phyloP scores from a whole-genome alignment of 2,888 invertebrate species.

The Alcis repandata region DNA sequence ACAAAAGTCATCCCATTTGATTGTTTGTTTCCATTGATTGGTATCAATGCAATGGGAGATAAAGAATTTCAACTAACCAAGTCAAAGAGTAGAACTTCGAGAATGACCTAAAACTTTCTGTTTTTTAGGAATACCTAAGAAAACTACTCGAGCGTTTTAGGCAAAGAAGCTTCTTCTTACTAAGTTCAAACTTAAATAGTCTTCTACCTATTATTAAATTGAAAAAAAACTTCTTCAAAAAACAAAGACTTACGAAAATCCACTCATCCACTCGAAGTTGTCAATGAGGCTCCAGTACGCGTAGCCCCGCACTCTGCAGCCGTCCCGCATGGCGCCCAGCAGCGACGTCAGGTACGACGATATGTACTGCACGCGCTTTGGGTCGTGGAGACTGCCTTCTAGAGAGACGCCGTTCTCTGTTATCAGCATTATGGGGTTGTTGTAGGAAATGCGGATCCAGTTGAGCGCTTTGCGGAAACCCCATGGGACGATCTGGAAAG shows the following conservation, averaged over 20 bases:
- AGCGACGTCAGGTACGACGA: conserved; percentile 80
- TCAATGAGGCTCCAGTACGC: conserved; percentile 93
- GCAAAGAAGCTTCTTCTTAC: background rate
- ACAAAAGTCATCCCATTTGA: too few relatives aligned
- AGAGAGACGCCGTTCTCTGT: conserved; percentile 89
- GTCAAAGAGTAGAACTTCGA: too few relatives aligned
- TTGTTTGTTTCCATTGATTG: too few relatives aligned
- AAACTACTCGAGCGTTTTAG: background rate
- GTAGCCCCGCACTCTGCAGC: conserved; percentile 88
- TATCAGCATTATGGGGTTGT: conserved; percentile 85
- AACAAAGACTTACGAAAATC: conserved; percentile 87
- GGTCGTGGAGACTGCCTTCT: conserved; percentile 74
- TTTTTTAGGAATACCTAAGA: background rate
- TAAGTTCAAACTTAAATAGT: too few relatives aligned
- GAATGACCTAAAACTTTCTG: too few relatives aligned
- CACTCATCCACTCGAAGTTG: conserved; percentile 93
- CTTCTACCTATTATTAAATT: too few relatives aligned
- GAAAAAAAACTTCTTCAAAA: background rate
- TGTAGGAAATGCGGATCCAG: conserved; percentile 87
- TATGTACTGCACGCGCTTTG: conserved; percentile 83
- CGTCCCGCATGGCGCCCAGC: conserved; percentile 84
- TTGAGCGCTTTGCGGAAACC: conserved; percentile 88
- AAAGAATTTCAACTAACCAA: too few relatives aligned
- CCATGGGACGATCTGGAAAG: conserved; percentile 87
- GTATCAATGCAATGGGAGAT: too few relatives aligned